Conservation (phyloP, 2,113 vertebrate genomes). For the Neogobius melanostomus region DNA sequence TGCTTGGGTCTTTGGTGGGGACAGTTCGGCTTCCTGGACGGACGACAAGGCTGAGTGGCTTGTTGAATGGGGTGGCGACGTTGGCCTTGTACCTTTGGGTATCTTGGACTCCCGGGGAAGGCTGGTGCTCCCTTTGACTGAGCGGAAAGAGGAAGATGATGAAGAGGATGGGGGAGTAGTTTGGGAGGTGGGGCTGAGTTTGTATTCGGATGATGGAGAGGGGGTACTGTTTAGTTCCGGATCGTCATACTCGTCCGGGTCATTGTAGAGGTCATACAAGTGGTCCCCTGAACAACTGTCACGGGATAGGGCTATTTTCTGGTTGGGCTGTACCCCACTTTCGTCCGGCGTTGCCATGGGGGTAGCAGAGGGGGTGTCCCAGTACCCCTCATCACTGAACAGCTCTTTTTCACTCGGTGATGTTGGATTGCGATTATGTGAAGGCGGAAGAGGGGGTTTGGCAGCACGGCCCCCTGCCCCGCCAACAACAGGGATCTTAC, state of each 20-base stretch:
- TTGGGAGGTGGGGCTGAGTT: constrained; percentile 77
- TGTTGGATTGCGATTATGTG: constrained; percentile 63
- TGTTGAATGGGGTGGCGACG: constrained; percentile 80
- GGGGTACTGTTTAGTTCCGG: constrained; percentile 70
- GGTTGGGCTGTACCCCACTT: constrained; percentile 66
- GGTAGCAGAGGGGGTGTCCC: constrained; percentile 92
- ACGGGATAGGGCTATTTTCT: constrained; percentile 77
- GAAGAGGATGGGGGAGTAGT: constrained; percentile 69
- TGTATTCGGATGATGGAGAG: constrained; percentile 78
- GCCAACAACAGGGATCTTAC: constrained; percentile 77
- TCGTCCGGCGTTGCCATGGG: constrained; percentile 90
- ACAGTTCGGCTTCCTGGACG: constrained; percentile 74
- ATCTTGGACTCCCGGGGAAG: constrained; percentile 92
- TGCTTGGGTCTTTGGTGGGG: constrained; percentile 81
- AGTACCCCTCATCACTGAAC: constrained; percentile 92
- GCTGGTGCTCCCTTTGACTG: constrained; percentile 86
- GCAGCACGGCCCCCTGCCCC: constrained; percentile 59
- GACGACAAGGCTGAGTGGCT: constrained; percentile 81
- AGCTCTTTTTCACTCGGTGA: constrained; percentile 84
- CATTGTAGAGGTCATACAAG: constrained; percentile 85
- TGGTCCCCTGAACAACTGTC: constrained; percentile 93
- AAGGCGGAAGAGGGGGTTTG: constrained; percentile 57
- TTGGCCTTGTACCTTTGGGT: constrained; percentile 84
- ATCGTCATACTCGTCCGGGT: constrained; percentile 70
- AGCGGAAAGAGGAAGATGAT: constrained; percentile 76